phyloP scores from a whole-genome alignment of 2,888 invertebrate genomes.

The Euclidia mi region DNA sequence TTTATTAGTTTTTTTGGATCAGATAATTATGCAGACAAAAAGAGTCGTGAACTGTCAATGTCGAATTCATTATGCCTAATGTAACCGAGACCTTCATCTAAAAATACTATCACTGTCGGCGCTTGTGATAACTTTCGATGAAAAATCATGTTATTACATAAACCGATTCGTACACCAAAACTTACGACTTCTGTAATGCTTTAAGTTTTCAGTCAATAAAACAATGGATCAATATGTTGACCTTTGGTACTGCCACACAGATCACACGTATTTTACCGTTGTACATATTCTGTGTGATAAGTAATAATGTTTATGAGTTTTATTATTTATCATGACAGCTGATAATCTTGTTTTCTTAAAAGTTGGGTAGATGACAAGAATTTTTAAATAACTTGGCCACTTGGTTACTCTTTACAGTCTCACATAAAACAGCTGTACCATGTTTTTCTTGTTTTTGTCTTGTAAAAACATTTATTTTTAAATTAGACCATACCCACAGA shows the following conservation, averaged over 20 bases:
- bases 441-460: too few species aligned
- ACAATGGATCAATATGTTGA: slow-evolving; percentile 53
- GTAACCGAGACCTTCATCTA: slow-evolving; percentile 86
- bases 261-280: slow-evolving; percentile 11
- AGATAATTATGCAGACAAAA: slow-evolving; percentile 31
- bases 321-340: too few species aligned
- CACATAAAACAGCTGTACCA: too few species aligned
- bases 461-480: too few species aligned
- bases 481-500: too few species aligned
- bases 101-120: slow-evolving; percentile 73
- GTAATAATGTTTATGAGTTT: too few species aligned
- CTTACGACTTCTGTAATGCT: not conserved
- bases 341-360: too few species aligned
- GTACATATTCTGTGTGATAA: slow-evolving; percentile 4
- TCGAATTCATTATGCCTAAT: slow-evolving; percentile 69
- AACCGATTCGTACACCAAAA: slow-evolving; percentile 14
- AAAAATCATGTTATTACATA: slow-evolving; percentile 41
- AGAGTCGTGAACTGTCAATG: slow-evolving; percentile 62
- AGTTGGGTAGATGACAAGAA: too few species aligned
- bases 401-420: too few species aligned
- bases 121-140: slow-evolving; percentile 56
- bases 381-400: too few species aligned
- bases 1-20: slow-evolving; percentile 21
- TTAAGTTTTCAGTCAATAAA: slow-evolving; percentile 22
- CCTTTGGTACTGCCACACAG: slow-evolving; percentile 54